These are phyloP conservation scores for Diplogasteroides magnus DNA, from an alignment of 1,140 invertebrate species.

Conservation along the genomic window DNA sequence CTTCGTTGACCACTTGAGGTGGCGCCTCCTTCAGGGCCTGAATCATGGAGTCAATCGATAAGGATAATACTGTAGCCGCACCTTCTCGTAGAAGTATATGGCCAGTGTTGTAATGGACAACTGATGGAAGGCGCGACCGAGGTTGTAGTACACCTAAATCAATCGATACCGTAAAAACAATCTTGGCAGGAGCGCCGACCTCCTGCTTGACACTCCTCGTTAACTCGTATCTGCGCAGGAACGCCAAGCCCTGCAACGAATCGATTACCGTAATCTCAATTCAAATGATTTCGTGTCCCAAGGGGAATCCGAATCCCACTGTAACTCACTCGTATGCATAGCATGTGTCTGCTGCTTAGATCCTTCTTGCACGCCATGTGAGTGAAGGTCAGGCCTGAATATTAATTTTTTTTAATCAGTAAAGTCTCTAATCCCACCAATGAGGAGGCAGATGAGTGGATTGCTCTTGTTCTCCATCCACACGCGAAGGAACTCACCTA, in stretches of 20 bases:
- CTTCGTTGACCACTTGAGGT: slow-evolving; percentile 25
- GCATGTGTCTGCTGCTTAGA: slow-evolving; percentile 45
- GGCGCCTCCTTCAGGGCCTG: slow-evolving; percentile 29
- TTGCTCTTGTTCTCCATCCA: slow-evolving; percentile 41
- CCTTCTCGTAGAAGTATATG: slow-evolving; percentile 47
- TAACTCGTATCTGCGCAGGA: background rate
- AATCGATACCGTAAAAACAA: background rate
- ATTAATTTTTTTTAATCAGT: too few relatives aligned
- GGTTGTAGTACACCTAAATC: slow-evolving; percentile 46
- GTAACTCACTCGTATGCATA: slow-evolving; percentile 42
- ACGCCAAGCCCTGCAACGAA: background rate
- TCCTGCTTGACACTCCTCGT: background rate
- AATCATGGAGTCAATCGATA: too few relatives aligned
- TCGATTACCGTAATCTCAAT: background rate
- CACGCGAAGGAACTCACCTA: slow-evolving; percentile 44
- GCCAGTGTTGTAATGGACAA: slow-evolving; percentile 44
- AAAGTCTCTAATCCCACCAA: too few relatives aligned
- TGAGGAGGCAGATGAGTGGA: slow-evolving; percentile 43
- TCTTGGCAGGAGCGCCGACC: background rate
- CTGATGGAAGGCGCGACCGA: slow-evolving; percentile 52
- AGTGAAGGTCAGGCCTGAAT: slow-evolving; percentile 46
- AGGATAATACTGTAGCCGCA: slow-evolving; percentile 19
- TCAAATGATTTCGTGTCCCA: background rate
- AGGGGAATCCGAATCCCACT: background rate
- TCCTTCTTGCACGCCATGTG: slow-evolving; percentile 55